Evolutionary conservation across 2,888 invertebrate genomes (phyloP).

Genomic region (Brachyptera risi): DNA sequence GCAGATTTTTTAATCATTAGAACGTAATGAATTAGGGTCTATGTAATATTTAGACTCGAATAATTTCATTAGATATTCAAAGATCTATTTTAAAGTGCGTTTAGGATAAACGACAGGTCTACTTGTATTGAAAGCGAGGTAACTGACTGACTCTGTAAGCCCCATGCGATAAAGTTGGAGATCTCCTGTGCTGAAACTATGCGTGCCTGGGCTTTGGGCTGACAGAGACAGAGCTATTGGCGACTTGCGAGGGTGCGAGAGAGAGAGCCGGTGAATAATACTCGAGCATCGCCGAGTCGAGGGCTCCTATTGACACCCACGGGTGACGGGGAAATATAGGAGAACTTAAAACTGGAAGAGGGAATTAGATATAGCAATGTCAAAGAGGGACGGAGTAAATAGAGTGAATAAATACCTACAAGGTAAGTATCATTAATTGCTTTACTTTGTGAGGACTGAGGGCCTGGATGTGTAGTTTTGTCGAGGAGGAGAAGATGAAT

Average conservation of each 20-base stretch:
- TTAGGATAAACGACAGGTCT: constrained; percentile 15
- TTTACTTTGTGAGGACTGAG: not conserved
- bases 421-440: constrained; percentile 21
- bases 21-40: too few species aligned
- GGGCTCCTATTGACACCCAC: constrained; percentile 18
- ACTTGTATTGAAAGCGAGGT: constrained; percentile 7
- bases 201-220: not conserved
- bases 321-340: constrained; percentile 21
- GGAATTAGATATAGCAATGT: constrained; percentile 21
- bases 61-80: too few species aligned
- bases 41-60: too few species aligned
- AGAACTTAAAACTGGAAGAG: constrained; percentile 19
- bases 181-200: constrained; percentile 16
- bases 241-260: not conserved
- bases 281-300: constrained; percentile 3
- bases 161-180: constrained; percentile 16
- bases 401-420: constrained; percentile 18
- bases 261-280: constrained; percentile 19
- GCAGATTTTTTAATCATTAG: too few species aligned
- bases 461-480: constrained; percentile 7
- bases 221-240: not conserved
- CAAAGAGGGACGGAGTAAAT: constrained; percentile 17
- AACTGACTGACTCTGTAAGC: not conserved
- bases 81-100: too few species aligned
- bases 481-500: not conserved